Percentiles rank a stretch among this genome's conserved stretches.
Conservation (phyloP, 2,888 invertebrate genomes). For the Seira ritae region DNA sequence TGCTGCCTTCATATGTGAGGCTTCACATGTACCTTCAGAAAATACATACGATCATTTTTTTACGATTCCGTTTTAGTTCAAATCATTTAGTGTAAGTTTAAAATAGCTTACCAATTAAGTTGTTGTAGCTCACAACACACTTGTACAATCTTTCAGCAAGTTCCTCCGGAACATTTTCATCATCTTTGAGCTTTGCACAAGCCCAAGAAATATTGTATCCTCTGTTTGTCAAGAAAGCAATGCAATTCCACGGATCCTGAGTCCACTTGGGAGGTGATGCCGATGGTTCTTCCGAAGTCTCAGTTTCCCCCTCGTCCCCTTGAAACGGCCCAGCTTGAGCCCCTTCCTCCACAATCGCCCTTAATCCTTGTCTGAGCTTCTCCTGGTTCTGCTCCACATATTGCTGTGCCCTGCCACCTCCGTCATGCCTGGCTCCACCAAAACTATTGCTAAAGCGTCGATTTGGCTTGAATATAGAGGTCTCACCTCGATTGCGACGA, state of each 20-base stretch:
- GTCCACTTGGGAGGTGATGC: not conserved
- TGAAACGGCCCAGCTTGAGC: too few species aligned
- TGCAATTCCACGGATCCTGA: not conserved
- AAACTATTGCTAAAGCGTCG: not conserved
- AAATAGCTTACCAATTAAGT: not conserved
- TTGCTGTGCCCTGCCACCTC: not conserved
- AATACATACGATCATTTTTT: too few species aligned
- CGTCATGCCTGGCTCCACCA: not conserved
- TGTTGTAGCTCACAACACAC: not conserved
- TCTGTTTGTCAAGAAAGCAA: not conserved
- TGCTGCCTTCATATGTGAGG: not conserved
- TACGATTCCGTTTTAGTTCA: too few species aligned
- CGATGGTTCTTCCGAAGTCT: too few species aligned
- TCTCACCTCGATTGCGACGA: too few species aligned
- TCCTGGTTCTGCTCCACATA: not conserved
- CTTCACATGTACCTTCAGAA: constrained; percentile 18
- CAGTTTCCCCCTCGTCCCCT: too few species aligned
- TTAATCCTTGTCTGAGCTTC: constrained; percentile 17
- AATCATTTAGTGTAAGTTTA: constrained; percentile 11
- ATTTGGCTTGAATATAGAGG: too few species aligned
- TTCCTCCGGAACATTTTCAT: not conserved
- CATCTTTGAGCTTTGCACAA: not conserved
- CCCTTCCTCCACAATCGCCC: not conserved
- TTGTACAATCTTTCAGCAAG: not conserved
- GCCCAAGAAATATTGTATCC: constrained; percentile 27